Evolutionary conservation across 92 coral and sea anemone genomes (phyloP), one percentile per base, ranked within the genome.

Genomic region (Plumapathes pennacea): DNA sequence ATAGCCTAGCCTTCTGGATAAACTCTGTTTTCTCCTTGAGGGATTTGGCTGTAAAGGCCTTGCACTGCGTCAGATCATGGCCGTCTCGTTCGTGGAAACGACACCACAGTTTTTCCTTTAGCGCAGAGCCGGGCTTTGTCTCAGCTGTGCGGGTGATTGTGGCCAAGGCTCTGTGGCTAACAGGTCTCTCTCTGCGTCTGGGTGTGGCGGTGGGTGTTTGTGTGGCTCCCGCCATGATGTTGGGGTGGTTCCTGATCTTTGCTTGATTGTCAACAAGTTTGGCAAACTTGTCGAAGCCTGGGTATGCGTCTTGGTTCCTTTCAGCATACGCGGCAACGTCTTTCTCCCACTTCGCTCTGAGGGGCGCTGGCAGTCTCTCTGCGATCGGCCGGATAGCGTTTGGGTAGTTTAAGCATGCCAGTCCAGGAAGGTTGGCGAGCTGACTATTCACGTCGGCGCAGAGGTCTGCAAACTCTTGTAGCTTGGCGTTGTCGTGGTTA

Each of bases 11-110:
- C 40, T 36, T 32, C n/a, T 40, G 24, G 4, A 74, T 63, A 77
- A 78, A 82, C 27, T 69, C 74, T 4, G 83, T 69, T 34, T 60
- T 47, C 42, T 81, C 88, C n/a, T 67, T 65, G 10, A 81, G 51
- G 25, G 82, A 4, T 41, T 81, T 74, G 8, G 74, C 60, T 2
- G 30, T 10, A 37, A 82, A 75, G 8, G 78, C 68, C 20, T 62
- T 68, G 45, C 89, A 67, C 32, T 67, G 74, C 12, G 32, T 22
- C 33, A 74, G 64, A 12, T 54, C 67, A 47, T 81, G 88, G 5
- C 74, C 82, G 25, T 62, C 69, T 4, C 89, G 50, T 19, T 75
- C 64, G 83, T 74, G 83, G 55, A 33, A 75, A 0, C 44, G 69
- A 57, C 82, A 74, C 32, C 47, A 54, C 46, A 0, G 37, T 52